Evolutionary conservation across 2,888 invertebrate genomes (phyloP).

Genomic region (Erebia palarica): DNA sequence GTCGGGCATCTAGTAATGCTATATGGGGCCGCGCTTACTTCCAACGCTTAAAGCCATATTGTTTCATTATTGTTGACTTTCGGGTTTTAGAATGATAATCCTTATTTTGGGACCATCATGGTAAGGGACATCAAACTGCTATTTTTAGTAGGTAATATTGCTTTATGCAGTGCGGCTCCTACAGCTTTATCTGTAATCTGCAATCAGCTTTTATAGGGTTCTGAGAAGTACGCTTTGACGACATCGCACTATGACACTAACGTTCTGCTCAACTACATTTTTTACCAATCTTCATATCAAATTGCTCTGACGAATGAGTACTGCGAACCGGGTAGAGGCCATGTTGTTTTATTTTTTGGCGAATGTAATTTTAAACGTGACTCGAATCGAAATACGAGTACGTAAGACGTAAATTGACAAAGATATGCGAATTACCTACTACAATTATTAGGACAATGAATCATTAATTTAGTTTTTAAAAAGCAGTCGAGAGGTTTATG

Average conservation of each 20-base stretch:
- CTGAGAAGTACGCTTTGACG: conserved; percentile 32
- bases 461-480: not conserved
- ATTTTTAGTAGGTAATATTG: too few relatives aligned
- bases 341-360: conserved; percentile 29
- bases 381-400: conserved; percentile 22
- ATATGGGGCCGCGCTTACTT: too few relatives aligned
- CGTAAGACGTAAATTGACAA: conserved; percentile 11
- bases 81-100: too few relatives aligned
- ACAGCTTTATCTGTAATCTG: not conserved
- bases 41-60: too few relatives aligned
- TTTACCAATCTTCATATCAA: conserved; percentile 42
- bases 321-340: conserved; percentile 35
- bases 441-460: not conserved
- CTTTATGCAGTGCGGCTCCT: too few relatives aligned
- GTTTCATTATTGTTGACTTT: too few relatives aligned
- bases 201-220: conserved; percentile 10
- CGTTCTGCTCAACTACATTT: conserved; percentile 33
- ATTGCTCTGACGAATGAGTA: conserved; percentile 40
- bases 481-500: not conserved
- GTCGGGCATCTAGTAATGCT: too few relatives aligned
- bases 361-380: conserved; percentile 31
- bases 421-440: conserved; percentile 1
- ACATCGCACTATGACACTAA: conserved; percentile 22
- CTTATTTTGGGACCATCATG: too few relatives aligned
- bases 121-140: too few relatives aligned